Base-by-base conservation (phyloP, 2,797 vertebrate genomes). In the Melanotaenia boesemani region DNA sequence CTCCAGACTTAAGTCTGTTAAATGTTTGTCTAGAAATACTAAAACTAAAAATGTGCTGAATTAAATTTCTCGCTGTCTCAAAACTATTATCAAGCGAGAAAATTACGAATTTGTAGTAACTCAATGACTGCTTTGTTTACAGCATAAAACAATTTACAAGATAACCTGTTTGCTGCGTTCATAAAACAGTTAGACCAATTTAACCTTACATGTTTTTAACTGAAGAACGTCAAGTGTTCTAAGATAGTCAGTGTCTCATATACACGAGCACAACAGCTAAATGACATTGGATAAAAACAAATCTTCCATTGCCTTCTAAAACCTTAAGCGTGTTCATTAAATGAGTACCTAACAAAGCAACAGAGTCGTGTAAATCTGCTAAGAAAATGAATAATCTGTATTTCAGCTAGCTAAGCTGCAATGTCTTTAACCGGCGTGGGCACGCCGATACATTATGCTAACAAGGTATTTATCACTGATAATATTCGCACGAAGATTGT, bases 351-450 rank as follows among this genome's bases (percentile, higher is more conserved):
- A 26, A 26, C 12, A 41, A n/a, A 67, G 26, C 4, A 22, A 26
- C 6, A 22, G 12, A 54, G 20, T n/a, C 18, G 46, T 48, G 46
- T n/a, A 48, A 48, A n/a, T 6, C 15, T 1, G 18, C 18, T 6
- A 6, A n/a, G 46, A 15, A 48, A 8, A 15, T 20, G 6, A 48
- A 10, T 36, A 8, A 32, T 8, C 16, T 61, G 32, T 3, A 24
- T 15, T 2, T 67, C 46, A 75, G 58, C 71, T 37, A 34, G 32
- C 68, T 68, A 26, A 61, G 44, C 70, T 57, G 44, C 18, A 57
- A 18, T 44, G 28, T 41, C 13, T 39, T 62, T 13, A 48, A 16
- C 3, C 20, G 15, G 54, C 39, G 36, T 12, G 9, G 36, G 57
- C 57, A 64, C 26, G 36, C 37, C 20, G 2, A 54, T 26, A 34